Conservation (phyloP, 2,113 vertebrate genomes). For the Litocranius walleri region DNA sequence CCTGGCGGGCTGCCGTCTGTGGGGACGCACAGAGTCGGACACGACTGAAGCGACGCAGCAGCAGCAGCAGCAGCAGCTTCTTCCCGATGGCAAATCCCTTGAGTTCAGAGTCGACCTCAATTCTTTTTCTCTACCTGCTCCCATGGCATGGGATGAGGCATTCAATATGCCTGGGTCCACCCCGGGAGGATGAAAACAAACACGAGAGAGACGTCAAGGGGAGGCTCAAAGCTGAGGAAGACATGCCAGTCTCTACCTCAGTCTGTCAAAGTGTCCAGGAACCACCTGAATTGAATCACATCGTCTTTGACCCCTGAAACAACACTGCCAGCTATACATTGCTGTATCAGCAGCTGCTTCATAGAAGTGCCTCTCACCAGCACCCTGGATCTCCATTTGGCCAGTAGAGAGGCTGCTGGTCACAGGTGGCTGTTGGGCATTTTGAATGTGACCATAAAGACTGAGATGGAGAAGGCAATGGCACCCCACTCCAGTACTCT, state of each 20-base stretch:
- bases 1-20: too few species aligned
- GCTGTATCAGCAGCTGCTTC: neutral
- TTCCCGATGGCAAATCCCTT: neutral
- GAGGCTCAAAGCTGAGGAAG: neutral
- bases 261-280: neutral
- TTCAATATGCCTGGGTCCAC: neutral
- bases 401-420: neutral
- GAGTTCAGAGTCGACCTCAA: neutral
- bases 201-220: neutral
- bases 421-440: neutral
- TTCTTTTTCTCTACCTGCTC: neutral
- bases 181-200: neutral
- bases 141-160: too few species aligned
- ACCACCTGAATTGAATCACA: neutral
- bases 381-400: neutral
- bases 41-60: too few species aligned
- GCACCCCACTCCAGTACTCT: too few species aligned
- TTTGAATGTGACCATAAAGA: neutral
- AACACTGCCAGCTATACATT: neutral
- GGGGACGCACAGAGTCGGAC: too few species aligned
- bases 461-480: too few species aligned
- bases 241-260: fast-evolving
- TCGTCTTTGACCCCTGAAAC: neutral
- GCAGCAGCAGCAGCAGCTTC: neutral
- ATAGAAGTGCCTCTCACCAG: neutral